Conservation (phyloP, 2,888 invertebrate genomes). For the Trissonchulus sp. region DNA sequence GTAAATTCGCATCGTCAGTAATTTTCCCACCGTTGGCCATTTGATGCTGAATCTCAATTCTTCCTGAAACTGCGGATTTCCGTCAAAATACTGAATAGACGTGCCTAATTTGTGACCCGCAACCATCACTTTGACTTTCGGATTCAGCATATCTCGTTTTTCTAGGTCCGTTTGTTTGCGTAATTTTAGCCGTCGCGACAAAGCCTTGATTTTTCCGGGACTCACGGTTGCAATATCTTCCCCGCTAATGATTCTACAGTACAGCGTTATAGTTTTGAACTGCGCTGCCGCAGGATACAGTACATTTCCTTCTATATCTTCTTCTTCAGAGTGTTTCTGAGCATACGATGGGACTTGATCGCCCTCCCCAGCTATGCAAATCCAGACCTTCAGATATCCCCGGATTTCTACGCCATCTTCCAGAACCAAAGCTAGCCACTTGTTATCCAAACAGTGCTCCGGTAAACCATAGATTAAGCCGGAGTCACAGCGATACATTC, state of each 20-base stretch:
- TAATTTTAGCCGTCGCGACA: background rate
- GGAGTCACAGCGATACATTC: conserved; percentile 15
- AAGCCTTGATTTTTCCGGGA: background rate
- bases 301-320: conserved; percentile 19
- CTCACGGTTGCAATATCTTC: conserved; percentile 13
- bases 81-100: background rate
- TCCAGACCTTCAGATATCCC: conserved; percentile 27
- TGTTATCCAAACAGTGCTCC: conserved; percentile 20
- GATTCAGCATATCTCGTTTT: background rate
- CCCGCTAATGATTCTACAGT: conserved; percentile 5
- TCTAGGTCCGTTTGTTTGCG: conserved; percentile 1
- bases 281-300: conserved; percentile 11
- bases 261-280: conserved; percentile 11
- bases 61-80: conserved; percentile 10
- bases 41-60: conserved; percentile 23
- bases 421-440: conserved; percentile 20
- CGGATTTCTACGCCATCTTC: conserved; percentile 1
- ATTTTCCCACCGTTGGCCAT: conserved; percentile 18
- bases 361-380: conserved; percentile 6
- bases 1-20: background rate
- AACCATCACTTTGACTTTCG: background rate
- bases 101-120: conserved; percentile 6
- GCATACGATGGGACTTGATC: conserved; percentile 12
- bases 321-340: background rate
- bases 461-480: conserved; percentile 18